Percentiles rank a stretch among this genome's conserved stretches.
These are phyloP conservation scores for Syrphus vitripennis DNA, from an alignment of 2,888 invertebrate genomes.

Conservation along the genomic window DNA sequence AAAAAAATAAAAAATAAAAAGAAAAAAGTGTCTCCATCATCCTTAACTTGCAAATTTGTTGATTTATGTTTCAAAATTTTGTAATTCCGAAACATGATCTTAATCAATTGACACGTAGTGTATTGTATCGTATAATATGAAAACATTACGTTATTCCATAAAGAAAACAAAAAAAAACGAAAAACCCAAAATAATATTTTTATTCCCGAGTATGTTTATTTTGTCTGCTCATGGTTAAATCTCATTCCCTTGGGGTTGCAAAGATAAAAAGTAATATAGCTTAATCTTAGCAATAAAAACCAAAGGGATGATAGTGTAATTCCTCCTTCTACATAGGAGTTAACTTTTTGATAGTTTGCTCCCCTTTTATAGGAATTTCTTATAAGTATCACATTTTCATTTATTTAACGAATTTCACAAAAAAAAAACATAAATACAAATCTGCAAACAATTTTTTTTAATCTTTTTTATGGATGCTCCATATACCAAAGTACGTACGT, in stretches of 20 bases:
- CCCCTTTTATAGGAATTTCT: background rate
- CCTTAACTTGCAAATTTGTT: too few relatives aligned
- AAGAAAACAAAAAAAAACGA: background rate
- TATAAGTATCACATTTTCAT: background rate
- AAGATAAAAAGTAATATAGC: background rate
- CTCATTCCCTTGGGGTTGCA: background rate
- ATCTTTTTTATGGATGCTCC: background rate
- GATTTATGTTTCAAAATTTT: too few relatives aligned
- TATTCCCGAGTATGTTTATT: background rate
- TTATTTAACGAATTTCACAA: slow-evolving; percentile 7
- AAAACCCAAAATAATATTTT: background rate
- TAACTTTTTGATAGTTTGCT: background rate
- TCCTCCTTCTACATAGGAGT: background rate
- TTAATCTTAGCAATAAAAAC: slow-evolving; percentile 8
- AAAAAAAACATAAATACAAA: background rate
- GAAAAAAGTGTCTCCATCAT: too few relatives aligned
- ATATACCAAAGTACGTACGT: too few relatives aligned
- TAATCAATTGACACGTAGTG: background rate
- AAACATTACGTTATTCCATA: background rate
- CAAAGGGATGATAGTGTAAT: background rate
- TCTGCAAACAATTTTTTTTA: background rate
- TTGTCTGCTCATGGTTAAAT: background rate
- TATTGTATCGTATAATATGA: background rate
- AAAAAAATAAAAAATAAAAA: too few relatives aligned
- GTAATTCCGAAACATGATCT: too few relatives aligned